Percentiles rank a stretch among this genome's conserved stretches.
Conservation (phyloP, 2,888 invertebrate genomes). For the Morinoia aosen region DNA sequence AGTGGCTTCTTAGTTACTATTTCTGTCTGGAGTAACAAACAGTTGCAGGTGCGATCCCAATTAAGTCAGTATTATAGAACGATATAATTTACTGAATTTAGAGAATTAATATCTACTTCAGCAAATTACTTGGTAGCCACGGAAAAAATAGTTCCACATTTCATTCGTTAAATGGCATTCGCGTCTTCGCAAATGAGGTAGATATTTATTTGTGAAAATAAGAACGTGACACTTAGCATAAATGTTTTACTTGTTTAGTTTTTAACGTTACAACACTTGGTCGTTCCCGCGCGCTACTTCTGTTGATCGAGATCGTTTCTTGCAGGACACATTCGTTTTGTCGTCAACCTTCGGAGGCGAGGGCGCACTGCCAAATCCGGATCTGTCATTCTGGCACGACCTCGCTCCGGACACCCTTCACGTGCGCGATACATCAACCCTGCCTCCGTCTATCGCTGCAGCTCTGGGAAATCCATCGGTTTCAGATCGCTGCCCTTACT, state of each 20-base stretch:
- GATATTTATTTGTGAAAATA: neutral
- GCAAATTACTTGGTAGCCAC: neutral
- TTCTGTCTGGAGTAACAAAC: neutral
- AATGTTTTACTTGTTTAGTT: neutral
- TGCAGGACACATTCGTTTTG: constrained; percentile 43
- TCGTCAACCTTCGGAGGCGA: neutral
- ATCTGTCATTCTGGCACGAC: constrained; percentile 45
- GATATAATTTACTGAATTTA: too few relatives aligned
- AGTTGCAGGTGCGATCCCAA: neutral
- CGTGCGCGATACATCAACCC: constrained; percentile 57
- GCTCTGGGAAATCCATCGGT: neutral
- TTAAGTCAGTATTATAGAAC: neutral
- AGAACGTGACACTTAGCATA: neutral
- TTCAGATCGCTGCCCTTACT: constrained; percentile 55
- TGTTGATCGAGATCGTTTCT: constrained; percentile 29
- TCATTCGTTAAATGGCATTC: neutral
- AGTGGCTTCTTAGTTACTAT: neutral
- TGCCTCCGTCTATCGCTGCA: constrained; percentile 58
- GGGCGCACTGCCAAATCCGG: neutral
- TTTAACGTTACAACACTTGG: neutral
- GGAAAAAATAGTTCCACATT: neutral
- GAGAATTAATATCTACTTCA: too few relatives aligned
- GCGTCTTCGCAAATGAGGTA: neutral
- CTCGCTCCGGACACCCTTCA: constrained; percentile 60
- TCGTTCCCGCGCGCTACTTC: constrained; percentile 29